A percentile compares a stretch with the other conserved stretches of the same genome.
Conservation (phyloP, 2,888 invertebrate genomes). For the Lasioglossum calceatum region DNA sequence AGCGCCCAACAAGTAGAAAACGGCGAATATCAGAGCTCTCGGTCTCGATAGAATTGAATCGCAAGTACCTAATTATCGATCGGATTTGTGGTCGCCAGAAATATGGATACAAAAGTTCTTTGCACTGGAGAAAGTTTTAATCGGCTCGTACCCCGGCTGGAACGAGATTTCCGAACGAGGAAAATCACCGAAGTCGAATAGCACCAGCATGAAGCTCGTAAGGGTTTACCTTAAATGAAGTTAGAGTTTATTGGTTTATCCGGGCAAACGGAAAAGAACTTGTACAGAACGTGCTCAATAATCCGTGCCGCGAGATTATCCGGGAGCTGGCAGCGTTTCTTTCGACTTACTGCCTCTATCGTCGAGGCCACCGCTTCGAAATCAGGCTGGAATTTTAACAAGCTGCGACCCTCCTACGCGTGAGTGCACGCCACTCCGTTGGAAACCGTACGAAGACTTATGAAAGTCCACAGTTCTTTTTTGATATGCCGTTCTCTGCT, state of each 20-base stretch:
- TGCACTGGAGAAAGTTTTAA: slow-evolving; percentile 48
- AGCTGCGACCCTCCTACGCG: slow-evolving; percentile 51
- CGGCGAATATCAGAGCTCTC: not conserved
- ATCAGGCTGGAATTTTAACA: slow-evolving; percentile 72
- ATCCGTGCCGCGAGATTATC: slow-evolving; percentile 73
- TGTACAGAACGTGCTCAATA: slow-evolving; percentile 73
- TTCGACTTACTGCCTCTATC: slow-evolving; percentile 53
- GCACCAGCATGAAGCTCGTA: slow-evolving; percentile 59
- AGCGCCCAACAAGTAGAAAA: not conserved
- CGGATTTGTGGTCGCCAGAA: slow-evolving; percentile 20
- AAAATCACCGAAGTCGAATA: slow-evolving; percentile 63
- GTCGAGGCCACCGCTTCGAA: slow-evolving; percentile 51
- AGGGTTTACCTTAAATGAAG: slow-evolving; percentile 72
- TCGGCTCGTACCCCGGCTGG: slow-evolving; percentile 45
- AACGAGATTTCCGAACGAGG: slow-evolving; percentile 55
- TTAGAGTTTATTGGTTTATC: slow-evolving; percentile 74
- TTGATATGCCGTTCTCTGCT: slow-evolving; percentile 26
- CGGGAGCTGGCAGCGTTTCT: slow-evolving; percentile 65
- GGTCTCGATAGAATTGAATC: not conserved
- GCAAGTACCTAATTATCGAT: not conserved
- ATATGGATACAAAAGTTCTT: slow-evolving; percentile 56
- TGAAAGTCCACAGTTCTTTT: slow-evolving; percentile 61
- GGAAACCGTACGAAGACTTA: slow-evolving; percentile 59
- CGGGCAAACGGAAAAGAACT: slow-evolving; percentile 72
- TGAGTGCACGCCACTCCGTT: slow-evolving; percentile 23